Conservation (phyloP, 1,140 invertebrate genomes). For the Lepidotrigona ventralis region DNA sequence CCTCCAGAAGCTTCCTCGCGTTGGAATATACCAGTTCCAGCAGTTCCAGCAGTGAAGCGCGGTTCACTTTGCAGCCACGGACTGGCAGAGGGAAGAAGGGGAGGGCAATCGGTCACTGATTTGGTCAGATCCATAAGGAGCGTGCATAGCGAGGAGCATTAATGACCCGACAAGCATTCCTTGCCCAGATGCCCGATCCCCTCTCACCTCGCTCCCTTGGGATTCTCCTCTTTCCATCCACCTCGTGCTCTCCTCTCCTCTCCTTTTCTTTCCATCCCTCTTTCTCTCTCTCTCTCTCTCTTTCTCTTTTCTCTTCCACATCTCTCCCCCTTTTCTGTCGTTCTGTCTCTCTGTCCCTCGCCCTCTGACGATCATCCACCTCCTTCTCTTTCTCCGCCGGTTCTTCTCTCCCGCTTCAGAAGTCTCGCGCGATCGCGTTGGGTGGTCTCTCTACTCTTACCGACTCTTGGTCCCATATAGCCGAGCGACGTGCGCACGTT, state of each 20-base stretch:
- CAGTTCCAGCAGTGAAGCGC: constrained; percentile 30
- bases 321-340: constrained; percentile 28
- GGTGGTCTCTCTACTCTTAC: constrained; percentile 79
- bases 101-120: constrained; percentile 76
- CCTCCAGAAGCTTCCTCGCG: constrained; percentile 30
- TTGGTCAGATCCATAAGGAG: constrained; percentile 76
- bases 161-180: constrained; percentile 77
- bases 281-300: background rate
- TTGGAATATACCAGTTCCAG: constrained; percentile 45
- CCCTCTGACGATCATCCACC: constrained; percentile 27
- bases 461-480: constrained; percentile 71
- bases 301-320: constrained; percentile 13
- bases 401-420: constrained; percentile 55
- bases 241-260: constrained; percentile 18
- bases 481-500: constrained; percentile 65
- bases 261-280: constrained; percentile 19
- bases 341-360: constrained; percentile 38
- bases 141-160: constrained; percentile 75
- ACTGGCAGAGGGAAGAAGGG: constrained; percentile 23
- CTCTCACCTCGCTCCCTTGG: constrained; percentile 45
- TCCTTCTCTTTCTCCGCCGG: constrained; percentile 33
- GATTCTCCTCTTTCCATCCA: constrained; percentile 35
- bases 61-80: constrained; percentile 52
- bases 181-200: constrained; percentile 66
- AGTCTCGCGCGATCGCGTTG: constrained; percentile 78